Conservation (phyloP, 2,888 invertebrate species). For the Cantharis nigra region DNA sequence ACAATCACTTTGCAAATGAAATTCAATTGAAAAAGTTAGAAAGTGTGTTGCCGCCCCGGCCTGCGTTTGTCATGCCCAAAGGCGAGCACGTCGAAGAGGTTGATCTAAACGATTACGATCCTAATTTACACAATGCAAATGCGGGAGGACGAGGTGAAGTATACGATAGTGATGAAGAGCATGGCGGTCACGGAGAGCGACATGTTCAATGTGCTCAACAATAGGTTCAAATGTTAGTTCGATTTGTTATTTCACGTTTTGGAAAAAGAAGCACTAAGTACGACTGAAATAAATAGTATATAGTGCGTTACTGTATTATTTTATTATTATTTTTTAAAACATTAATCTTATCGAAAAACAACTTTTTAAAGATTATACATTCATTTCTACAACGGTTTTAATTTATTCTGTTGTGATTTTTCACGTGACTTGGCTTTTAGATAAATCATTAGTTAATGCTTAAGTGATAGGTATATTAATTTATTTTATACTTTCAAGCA, state of each 20-base stretch:
- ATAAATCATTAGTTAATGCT: constrained; percentile 16
- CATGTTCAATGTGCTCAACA: constrained; percentile 84
- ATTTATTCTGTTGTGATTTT: neutral
- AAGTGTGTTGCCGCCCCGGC: constrained; percentile 72
- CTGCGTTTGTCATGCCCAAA: constrained; percentile 70
- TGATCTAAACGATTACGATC: constrained; percentile 75
- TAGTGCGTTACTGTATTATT: constrained; percentile 2
- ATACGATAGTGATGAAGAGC: constrained; percentile 72
- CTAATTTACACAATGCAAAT: constrained; percentile 58
- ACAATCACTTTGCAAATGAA: constrained; percentile 75
- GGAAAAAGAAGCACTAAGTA: constrained; percentile 49
- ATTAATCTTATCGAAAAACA: neutral
- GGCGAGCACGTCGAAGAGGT: constrained; percentile 88
- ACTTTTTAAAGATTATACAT: neutral
- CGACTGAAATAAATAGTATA: constrained; percentile 5
- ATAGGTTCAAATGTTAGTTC: constrained; percentile 56
- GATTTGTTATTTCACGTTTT: constrained; percentile 53
- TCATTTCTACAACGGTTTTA: neutral
- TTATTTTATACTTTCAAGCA: constrained; percentile 9
- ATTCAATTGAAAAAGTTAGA: constrained; percentile 72
- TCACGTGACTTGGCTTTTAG: constrained; percentile 11
- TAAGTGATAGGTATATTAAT: constrained; percentile 2
- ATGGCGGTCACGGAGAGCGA: constrained; percentile 61
- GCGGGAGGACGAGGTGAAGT: constrained; percentile 65
- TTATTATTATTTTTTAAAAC: constrained; percentile 5